Evolutionary conservation across 2,797 vertebrate species (phyloP).

Genomic region (Hozukius guyotensis): DNA sequence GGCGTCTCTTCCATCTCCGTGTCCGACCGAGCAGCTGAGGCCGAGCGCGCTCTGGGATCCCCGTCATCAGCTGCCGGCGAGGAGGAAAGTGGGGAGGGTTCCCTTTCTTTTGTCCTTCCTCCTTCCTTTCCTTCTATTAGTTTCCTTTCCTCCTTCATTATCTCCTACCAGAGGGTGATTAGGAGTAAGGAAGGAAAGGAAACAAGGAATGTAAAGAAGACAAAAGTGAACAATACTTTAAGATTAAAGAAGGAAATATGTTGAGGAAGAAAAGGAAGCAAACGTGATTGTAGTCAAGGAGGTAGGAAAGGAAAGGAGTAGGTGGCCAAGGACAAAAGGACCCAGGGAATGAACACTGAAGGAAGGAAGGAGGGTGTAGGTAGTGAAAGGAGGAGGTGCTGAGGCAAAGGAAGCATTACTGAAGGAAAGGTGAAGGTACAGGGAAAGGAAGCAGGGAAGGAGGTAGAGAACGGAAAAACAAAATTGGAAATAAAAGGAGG

Average conservation of each 20-base stretch:
- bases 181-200: background rate
- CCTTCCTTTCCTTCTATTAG: background rate
- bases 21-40: background rate
- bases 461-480: background rate
- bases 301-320: too few relatives aligned
- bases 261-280: background rate
- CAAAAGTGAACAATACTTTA: background rate
- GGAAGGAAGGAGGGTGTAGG: too few relatives aligned
- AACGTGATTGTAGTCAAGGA: too few relatives aligned
- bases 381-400: too few relatives aligned
- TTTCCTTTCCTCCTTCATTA: background rate
- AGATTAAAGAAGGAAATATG: background rate
- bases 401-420: background rate
- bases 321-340: too few relatives aligned
- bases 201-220: background rate
- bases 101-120: background rate
- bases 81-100: background rate
- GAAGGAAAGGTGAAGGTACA: background rate
- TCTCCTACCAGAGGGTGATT: background rate
- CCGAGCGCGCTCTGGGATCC: background rate
- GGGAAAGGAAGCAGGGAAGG: background rate
- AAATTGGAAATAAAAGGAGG: background rate
- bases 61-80: background rate
- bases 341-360: too few relatives aligned
- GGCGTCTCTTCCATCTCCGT: background rate